Evolutionary conservation across 2,797 vertebrate genomes (phyloP).

Genomic region (Poeciliopsis infans): DNA sequence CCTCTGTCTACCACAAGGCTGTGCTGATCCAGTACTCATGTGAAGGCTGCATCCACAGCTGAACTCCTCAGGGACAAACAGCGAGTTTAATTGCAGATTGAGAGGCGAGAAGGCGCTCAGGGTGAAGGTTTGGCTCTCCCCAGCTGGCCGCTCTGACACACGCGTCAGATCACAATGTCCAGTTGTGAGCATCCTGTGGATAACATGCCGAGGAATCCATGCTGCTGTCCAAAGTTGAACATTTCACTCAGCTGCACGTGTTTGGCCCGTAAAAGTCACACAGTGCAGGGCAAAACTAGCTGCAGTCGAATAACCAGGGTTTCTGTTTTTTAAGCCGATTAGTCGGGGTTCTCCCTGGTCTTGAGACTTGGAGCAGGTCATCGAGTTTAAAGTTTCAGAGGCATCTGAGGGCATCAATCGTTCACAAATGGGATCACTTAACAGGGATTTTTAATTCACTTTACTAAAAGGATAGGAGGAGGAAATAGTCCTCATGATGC

Average conservation of each 20-base stretch:
- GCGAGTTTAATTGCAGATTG: slow-evolving; percentile 8
- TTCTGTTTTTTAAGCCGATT: slow-evolving; percentile 25
- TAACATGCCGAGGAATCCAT: slow-evolving; percentile 1
- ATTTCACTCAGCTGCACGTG: not conserved
- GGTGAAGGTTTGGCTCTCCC: slow-evolving; percentile 34
- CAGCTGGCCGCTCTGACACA: slow-evolving; percentile 17
- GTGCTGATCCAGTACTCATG: not conserved
- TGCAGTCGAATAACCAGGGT: not conserved
- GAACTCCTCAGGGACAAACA: slow-evolving; percentile 26
- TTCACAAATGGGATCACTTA: slow-evolving; percentile 1
- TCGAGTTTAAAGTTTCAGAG: slow-evolving; percentile 4
- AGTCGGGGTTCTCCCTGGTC: not conserved
- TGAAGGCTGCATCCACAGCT: slow-evolving; percentile 36
- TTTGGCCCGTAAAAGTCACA: slow-evolving; percentile 2
- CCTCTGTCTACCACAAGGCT: not conserved
- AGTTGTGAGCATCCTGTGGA: not conserved
- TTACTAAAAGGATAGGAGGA: not conserved
- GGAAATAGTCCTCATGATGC: not conserved
- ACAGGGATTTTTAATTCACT: not conserved
- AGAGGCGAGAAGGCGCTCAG: not conserved
- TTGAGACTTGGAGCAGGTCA: not conserved
- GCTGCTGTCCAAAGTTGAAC: not conserved
- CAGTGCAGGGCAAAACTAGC: not conserved
- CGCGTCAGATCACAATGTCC: not conserved
- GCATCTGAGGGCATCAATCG: not conserved